Evolutionary conservation across 1,140 invertebrate genomes (phyloP).

Genomic region (Drosophila ogumai): DNA sequence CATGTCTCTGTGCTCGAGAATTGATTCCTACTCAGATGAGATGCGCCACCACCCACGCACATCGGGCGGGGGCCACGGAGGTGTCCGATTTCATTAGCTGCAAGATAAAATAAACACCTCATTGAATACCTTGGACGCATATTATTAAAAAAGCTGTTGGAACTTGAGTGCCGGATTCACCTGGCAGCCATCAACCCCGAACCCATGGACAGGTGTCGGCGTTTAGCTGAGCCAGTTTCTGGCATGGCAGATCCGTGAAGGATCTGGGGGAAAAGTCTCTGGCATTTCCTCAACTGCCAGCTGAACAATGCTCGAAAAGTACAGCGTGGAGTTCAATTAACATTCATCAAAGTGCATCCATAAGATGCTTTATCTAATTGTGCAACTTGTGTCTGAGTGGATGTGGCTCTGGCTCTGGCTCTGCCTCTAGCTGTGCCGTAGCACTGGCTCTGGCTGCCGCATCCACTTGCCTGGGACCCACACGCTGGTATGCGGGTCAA

Average conservation of each 20-base stretch:
- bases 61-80: conserved; percentile 33
- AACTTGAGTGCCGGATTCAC: conserved; percentile 32
- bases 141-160: conserved; percentile 53
- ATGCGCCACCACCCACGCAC: conserved; percentile 52
- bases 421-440: background rate
- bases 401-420: conserved; percentile 4
- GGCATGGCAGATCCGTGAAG: conserved; percentile 61
- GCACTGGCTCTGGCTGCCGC: conserved; percentile 11
- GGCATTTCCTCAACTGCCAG: conserved; percentile 49
- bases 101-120: conserved; percentile 56
- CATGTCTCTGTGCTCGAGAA: conserved; percentile 26
- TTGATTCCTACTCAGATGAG: conserved; percentile 37
- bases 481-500: conserved; percentile 77
- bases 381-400: conserved; percentile 54
- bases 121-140: conserved; percentile 30
- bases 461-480: conserved; percentile 38
- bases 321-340: conserved; percentile 68
- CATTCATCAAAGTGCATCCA: conserved; percentile 74
- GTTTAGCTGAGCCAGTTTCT: conserved; percentile 34
- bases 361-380: conserved; percentile 73
- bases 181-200: conserved; percentile 37
- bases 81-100: conserved; percentile 75
- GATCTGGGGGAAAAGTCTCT: conserved; percentile 40
- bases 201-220: conserved; percentile 36
- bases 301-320: conserved; percentile 60